Percentiles rank a stretch among this genome's conserved stretches.
Conservation (phyloP, 2,113 vertebrate species). For the Drymodes brunneopygia region DNA sequence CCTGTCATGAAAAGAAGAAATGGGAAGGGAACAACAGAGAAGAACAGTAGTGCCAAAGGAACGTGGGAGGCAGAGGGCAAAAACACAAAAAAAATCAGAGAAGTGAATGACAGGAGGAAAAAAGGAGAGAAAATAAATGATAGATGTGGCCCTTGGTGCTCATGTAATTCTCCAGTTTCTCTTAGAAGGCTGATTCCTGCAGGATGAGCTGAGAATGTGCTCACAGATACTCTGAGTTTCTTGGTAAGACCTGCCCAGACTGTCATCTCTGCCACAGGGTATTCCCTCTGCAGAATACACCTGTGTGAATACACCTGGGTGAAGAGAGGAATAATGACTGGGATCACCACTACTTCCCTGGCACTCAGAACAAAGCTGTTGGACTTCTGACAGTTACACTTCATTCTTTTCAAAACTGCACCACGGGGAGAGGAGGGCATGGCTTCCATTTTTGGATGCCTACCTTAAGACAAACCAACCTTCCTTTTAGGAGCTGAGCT, state of each 20-base stretch:
- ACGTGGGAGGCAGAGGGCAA: neutral
- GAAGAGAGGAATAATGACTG: neutral
- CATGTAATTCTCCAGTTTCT: neutral
- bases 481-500: neutral
- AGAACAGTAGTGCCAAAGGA: neutral
- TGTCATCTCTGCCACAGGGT: neutral
- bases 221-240: neutral
- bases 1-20: neutral
- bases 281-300: neutral
- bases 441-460: neutral
- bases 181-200: neutral
- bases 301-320: too few relatives aligned
- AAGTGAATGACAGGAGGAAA: neutral
- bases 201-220: neutral
- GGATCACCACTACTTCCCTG: neutral
- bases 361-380: neutral
- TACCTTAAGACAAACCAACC: neutral
- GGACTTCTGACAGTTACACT: neutral
- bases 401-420: neutral
- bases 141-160: neutral
- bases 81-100: neutral
- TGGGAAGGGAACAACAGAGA: neutral
- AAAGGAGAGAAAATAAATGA: neutral
- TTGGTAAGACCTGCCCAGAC: neutral
- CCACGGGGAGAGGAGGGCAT: fast-evolving